These are phyloP conservation scores for Gallinago nigripennis DNA, from an alignment of 2,797 vertebrate species.

Conservation along the genomic window DNA sequence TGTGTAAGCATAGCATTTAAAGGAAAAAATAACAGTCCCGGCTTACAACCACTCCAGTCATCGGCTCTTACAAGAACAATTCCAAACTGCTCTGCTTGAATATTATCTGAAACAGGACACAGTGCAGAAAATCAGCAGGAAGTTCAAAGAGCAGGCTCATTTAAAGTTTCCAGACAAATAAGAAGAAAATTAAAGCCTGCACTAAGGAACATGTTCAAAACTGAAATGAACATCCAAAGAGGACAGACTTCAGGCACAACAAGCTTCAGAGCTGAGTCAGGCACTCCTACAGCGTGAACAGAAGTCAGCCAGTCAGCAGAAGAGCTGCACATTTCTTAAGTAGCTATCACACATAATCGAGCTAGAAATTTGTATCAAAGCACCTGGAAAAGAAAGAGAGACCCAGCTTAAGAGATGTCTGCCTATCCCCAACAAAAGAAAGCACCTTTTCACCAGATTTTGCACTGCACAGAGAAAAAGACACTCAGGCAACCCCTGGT, in stretches of 20 bases:
- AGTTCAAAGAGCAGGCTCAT: background rate
- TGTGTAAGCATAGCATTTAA: background rate
- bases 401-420: background rate
- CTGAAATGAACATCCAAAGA: background rate
- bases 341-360: accelerated
- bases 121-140: background rate
- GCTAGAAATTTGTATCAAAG: background rate
- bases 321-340: background rate
- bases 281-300: accelerated
- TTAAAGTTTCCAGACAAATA: background rate
- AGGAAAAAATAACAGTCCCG: background rate
- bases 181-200: background rate
- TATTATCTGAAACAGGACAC: background rate
- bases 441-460: background rate
- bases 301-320: background rate
- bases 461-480: background rate
- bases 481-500: accelerated
- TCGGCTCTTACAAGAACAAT: background rate
- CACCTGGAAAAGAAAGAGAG: background rate
- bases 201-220: background rate
- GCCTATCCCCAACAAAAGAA: background rate
- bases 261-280: background rate
- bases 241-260: background rate
- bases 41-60: background rate
- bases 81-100: background rate